These are phyloP conservation scores for Campopleginae sp. DNA, from an alignment of 2,888 invertebrate genomes.

Conservation along the genomic window DNA sequence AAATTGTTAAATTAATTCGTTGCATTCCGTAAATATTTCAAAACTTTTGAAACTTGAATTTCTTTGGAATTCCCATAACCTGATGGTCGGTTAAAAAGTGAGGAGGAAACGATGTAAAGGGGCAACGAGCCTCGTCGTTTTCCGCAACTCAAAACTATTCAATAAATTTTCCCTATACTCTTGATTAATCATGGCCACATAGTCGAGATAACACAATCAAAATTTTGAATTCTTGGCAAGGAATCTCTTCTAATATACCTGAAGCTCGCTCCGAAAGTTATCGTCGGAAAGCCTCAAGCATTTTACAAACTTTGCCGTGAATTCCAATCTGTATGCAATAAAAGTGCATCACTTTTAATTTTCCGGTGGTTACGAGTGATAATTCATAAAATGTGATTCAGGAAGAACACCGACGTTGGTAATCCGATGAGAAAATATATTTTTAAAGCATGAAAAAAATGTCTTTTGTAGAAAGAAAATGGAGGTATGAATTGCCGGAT, in stretches of 20 bases:
- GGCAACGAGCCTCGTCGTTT: conserved; percentile 28
- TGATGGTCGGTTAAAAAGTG: background rate
- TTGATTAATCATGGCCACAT: conserved; percentile 47
- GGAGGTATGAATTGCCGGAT: conserved; percentile 31
- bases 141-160: conserved; percentile 44
- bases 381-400: background rate
- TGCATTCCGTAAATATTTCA: background rate
- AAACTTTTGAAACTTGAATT: background rate
- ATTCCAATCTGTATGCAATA: background rate
- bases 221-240: conserved; percentile 40
- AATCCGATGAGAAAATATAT: background rate
- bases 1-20: background rate
- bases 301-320: conserved; percentile 8
- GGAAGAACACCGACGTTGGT: background rate
- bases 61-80: background rate
- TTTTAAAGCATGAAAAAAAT: background rate
- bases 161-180: conserved; percentile 62
- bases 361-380: background rate
- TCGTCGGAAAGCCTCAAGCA: background rate
- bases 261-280: conserved; percentile 42
- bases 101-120: conserved; percentile 11
- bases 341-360: background rate
- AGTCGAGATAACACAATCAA: background rate
- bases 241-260: conserved; percentile 44
- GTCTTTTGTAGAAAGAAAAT: conserved; percentile 3